A percentile compares a stretch with the other conserved stretches of the same genome.
phyloP scores from a whole-genome alignment of 2,113 vertebrate genomes.

The Podarcis muralis region DNA sequence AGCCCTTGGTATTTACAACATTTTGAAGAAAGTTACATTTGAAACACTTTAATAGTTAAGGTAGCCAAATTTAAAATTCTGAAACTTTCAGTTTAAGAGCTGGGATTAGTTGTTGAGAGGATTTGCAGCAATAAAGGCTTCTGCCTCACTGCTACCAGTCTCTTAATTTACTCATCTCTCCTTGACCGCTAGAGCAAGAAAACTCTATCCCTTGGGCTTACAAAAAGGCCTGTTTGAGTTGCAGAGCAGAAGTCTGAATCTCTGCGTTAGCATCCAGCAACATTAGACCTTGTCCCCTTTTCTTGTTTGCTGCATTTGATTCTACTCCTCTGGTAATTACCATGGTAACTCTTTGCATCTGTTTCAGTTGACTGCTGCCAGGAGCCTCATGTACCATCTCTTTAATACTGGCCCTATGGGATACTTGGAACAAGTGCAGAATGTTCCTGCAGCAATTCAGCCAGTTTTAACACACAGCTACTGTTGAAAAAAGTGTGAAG shows the following conservation, averaged over 20 bases:
- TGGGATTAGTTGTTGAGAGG: not conserved
- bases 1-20: not conserved
- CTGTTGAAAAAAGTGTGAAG: not conserved
- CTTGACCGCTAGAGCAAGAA: not conserved
- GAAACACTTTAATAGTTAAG: not conserved
- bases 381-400: not conserved
- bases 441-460: not conserved
- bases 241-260: not conserved
- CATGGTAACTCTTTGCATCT: not conserved
- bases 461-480: not conserved
- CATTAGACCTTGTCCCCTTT: not conserved
- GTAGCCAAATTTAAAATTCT: not conserved
- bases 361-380: not conserved
- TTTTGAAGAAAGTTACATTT: not conserved
- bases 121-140: not conserved
- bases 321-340: constrained; percentile 6
- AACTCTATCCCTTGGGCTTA: too few relatives aligned
- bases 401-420: not conserved
- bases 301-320: not conserved
- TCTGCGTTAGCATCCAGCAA: not conserved
- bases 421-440: not conserved
- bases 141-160: not conserved
- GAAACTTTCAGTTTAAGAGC: not conserved
- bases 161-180: not conserved
- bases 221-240: not conserved